Evolutionary conservation across 2,113 vertebrate genomes (phyloP).

Genomic region (Lophochroa leadbeateri): DNA sequence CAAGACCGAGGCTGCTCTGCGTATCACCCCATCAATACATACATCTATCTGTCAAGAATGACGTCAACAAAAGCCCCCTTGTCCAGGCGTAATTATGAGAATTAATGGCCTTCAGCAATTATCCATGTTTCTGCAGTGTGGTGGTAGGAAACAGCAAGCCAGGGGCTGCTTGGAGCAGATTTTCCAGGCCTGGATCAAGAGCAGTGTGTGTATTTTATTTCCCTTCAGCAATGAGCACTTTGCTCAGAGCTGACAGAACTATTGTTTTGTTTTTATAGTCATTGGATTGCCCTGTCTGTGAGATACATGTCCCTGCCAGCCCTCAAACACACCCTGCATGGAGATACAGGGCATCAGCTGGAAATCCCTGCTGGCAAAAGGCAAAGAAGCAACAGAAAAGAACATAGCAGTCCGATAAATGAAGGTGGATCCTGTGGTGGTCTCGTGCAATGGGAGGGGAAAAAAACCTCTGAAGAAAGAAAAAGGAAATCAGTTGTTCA

Average conservation of each 20-base stretch:
- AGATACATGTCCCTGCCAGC: neutral
- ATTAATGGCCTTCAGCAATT: neutral
- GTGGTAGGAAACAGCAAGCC: neutral
- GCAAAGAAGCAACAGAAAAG: neutral
- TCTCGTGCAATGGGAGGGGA: neutral
- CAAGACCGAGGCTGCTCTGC: neutral
- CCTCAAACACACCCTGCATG: rapidly evolving
- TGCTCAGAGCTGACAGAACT: neutral
- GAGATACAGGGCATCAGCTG: rapidly evolving
- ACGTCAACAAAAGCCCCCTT: neutral
- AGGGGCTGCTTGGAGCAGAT: neutral
- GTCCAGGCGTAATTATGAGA: neutral
- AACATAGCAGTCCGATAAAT: neutral
- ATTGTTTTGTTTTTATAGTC: neutral
- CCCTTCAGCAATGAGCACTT: neutral
- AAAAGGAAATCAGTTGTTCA: neutral
- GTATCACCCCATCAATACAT: neutral
- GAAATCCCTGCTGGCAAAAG: neutral
- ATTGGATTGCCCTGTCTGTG: neutral
- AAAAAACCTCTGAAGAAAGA: neutral
- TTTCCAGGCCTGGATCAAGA: neutral
- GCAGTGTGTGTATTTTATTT: neutral
- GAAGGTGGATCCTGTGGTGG: neutral
- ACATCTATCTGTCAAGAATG: neutral
- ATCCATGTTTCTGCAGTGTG: neutral